A percentile compares a stretch with the other conserved stretches of the same genome.
Conservation (phyloP, 2,113 vertebrate species). For the Sisor rabdophorus region DNA sequence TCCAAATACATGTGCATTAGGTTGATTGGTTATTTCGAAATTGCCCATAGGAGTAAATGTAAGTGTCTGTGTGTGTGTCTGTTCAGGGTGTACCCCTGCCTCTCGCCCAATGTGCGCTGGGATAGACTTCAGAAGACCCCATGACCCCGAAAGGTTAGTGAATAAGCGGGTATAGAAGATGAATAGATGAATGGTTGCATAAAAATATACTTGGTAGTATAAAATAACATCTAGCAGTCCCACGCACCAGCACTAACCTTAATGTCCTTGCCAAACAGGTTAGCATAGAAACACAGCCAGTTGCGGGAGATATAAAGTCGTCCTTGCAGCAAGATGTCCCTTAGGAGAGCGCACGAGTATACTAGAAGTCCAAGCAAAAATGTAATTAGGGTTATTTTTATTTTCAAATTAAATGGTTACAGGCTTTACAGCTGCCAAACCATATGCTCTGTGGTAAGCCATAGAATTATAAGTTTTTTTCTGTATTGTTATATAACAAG, state of each 20-base stretch:
- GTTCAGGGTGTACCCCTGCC: no score
- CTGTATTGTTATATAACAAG: background rate
- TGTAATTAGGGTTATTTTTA: slow-evolving; percentile 3
- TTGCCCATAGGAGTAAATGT: no score
- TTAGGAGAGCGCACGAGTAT: slow-evolving; percentile 92
- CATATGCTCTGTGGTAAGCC: background rate
- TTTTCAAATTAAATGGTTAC: background rate
- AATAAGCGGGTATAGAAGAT: no score
- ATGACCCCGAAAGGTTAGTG: no score
- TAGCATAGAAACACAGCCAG: slow-evolving; percentile 97
- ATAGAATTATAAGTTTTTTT: background rate
- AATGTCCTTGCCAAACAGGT: slow-evolving; percentile 94
- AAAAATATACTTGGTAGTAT: background rate
- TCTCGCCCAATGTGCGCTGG: no score
- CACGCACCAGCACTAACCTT: slow-evolving; percentile 73
- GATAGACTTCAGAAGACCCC: no score
- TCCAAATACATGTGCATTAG: no score
- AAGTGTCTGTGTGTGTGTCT: no score
- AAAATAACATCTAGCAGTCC: background rate
- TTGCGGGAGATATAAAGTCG: slow-evolving; percentile 94
- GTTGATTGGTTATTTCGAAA: no score
- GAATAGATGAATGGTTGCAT: background rate
- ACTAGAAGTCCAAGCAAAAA: slow-evolving; percentile 62
- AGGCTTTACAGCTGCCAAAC: background rate
- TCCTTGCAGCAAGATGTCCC: slow-evolving; percentile 91